A percentile compares a stretch with the other conserved stretches of the same genome.
Evolutionary conservation across 2,888 invertebrate species (phyloP).

Genomic region (Cheilosia vernalis): DNA sequence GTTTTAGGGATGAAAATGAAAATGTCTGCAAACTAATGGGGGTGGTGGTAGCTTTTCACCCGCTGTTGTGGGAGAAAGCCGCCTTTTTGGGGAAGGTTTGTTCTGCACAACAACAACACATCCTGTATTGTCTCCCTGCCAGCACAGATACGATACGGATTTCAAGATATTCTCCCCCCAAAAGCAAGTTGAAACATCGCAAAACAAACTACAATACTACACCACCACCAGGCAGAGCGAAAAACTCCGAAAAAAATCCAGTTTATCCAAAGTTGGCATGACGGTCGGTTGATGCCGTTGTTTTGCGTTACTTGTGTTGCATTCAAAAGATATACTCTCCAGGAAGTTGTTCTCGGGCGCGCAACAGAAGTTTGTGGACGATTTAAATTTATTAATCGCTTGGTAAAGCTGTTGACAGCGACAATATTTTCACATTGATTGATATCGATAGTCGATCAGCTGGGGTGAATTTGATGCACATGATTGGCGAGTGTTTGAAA

Average conservation of each 20-base stretch:
- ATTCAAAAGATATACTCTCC: constrained; percentile 54
- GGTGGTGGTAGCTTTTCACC: constrained; percentile 33
- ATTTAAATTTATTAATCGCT: constrained; percentile 22
- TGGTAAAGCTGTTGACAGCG: constrained; percentile 30
- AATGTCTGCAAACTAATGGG: constrained; percentile 47
- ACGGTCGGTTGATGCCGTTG: constrained; percentile 78
- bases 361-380: constrained; percentile 1
- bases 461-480: constrained; percentile 6
- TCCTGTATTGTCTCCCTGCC: constrained; percentile 41
- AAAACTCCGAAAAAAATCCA: constrained; percentile 81
- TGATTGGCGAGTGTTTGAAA: constrained; percentile 48
- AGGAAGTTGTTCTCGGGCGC: constrained; percentile 63
- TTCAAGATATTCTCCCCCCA: constrained; percentile 45
- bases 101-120: constrained; percentile 43
- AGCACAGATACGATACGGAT: constrained; percentile 50
- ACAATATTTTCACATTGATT: constrained; percentile 4
- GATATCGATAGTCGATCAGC: constrained; percentile 32
- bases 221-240: constrained; percentile 40
- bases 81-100: constrained; percentile 12
- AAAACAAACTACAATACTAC: constrained; percentile 50
- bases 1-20: constrained; percentile 57
- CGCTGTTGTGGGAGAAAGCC: constrained; percentile 9
- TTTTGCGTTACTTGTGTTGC: constrained; percentile 50
- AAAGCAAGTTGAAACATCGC: constrained; percentile 40
- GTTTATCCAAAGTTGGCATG: constrained; percentile 83